phyloP scores from a whole-genome alignment of 2,888 invertebrate genomes.

The Perizoma flavofasciatum region DNA sequence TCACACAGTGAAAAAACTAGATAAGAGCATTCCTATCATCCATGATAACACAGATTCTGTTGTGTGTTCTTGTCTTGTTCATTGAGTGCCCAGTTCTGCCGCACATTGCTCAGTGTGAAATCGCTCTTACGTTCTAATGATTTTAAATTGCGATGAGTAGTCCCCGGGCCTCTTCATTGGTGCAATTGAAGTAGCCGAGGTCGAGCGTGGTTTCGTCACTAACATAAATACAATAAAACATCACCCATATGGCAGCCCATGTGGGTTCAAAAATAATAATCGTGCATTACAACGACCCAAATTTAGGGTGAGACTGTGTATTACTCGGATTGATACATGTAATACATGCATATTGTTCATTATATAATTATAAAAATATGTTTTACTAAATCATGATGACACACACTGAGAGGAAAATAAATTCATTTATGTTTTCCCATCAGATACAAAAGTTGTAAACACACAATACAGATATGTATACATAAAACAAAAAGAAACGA shows the following conservation, averaged over 20 bases:
- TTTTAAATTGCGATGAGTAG: constrained; percentile 74
- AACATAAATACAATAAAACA: constrained; percentile 65
- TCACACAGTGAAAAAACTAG: neutral
- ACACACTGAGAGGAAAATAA: too few relatives aligned
- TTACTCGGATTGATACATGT: constrained; percentile 28
- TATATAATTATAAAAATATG: too few relatives aligned
- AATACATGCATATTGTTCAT: constrained; percentile 22
- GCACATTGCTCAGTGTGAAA: constrained; percentile 14
- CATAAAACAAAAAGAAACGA: too few relatives aligned
- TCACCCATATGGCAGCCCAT: constrained; percentile 50
- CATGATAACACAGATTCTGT: constrained; percentile 7
- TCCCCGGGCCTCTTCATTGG: constrained; percentile 65
- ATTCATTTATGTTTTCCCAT: too few relatives aligned
- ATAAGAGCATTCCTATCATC: constrained; percentile 10
- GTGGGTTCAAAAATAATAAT: constrained; percentile 32
- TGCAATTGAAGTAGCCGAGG: constrained; percentile 70
- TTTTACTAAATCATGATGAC: too few relatives aligned
- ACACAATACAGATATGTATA: too few relatives aligned
- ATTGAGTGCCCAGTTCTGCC: constrained; percentile 1
- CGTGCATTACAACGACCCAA: constrained; percentile 29
- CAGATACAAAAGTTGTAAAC: too few relatives aligned
- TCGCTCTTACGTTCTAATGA: constrained; percentile 53
- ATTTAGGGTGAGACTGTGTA: constrained; percentile 30
- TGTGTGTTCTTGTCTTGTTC: constrained; percentile 1
- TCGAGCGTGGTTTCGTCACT: constrained; percentile 72